These are phyloP conservation scores for Holotrichia oblita DNA, from an alignment of 1,140 invertebrate species.

Conservation along the genomic window DNA sequence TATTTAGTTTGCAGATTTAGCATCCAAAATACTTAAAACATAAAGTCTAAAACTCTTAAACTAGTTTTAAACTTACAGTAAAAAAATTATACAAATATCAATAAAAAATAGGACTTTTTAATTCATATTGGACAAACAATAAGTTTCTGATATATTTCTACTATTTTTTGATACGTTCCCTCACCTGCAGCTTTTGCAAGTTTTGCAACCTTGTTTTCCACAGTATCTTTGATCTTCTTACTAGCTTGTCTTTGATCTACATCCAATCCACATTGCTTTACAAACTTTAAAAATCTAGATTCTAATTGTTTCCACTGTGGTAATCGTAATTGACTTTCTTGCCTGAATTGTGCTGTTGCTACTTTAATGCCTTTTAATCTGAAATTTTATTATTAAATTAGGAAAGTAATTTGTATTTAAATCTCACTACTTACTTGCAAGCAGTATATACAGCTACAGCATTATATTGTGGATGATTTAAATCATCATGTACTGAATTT, in stretches of 20 bases:
- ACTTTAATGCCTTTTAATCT: constrained; percentile 58
- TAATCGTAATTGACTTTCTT: constrained; percentile 60
- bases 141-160: too few relatives aligned
- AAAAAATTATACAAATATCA: too few relatives aligned
- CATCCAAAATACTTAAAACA: too few relatives aligned
- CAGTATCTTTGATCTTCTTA: background rate
- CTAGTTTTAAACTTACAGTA: too few relatives aligned
- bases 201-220: background rate
- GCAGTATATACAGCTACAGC: constrained; percentile 61
- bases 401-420: background rate
- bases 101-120: too few relatives aligned
- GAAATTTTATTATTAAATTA: constrained; percentile 36
- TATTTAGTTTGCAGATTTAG: too few relatives aligned
- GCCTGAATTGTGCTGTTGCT: constrained; percentile 58
- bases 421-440: constrained; percentile 53
- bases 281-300: constrained; percentile 59
- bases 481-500: constrained; percentile 53
- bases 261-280: constrained; percentile 40
- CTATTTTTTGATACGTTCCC: background rate
- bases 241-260: background rate
- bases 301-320: constrained; percentile 61
- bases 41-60: too few relatives aligned
- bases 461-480: constrained; percentile 62
- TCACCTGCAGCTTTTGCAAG: background rate
- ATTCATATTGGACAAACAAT: too few relatives aligned